Percentiles rank a stretch among this genome's conserved stretches.
Evolutionary conservation across 2,888 invertebrate genomes (phyloP).

Genomic region (Notodonta ziczac): DNA sequence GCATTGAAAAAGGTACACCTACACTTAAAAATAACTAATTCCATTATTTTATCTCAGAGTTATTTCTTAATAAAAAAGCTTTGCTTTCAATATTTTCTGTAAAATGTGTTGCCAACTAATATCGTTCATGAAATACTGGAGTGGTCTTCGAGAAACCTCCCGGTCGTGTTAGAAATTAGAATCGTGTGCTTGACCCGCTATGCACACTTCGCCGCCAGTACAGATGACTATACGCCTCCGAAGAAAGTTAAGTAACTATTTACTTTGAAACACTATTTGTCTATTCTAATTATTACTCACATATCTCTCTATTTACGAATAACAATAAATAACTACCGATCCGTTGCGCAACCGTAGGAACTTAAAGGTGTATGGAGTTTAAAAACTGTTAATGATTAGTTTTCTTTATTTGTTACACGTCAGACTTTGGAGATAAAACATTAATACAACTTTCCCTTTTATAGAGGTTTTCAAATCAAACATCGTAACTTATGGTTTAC

Average conservation of each 20-base stretch:
- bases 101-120: background rate
- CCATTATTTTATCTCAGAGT: too few species aligned
- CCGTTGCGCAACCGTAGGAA: conserved; percentile 5
- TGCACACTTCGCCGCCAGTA: conserved; percentile 21
- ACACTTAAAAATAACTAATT: too few species aligned
- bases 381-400: conserved; percentile 9
- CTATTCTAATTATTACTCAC: conserved; percentile 16
- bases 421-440: conserved; percentile 3
- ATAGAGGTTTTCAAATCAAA: conserved; percentile 10
- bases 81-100: too few species aligned
- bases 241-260: background rate
- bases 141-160: conserved; percentile 41
- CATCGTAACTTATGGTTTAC: conserved; percentile 11
- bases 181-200: conserved; percentile 43
- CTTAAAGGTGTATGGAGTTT: conserved; percentile 7
- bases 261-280: background rate
- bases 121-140: background rate
- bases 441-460: conserved; percentile 10
- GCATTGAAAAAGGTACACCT: too few species aligned
- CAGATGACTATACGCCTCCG: background rate
- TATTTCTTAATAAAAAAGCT: too few species aligned
- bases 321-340: background rate
- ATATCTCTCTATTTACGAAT: conserved; percentile 2
- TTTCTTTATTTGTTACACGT: conserved; percentile 8
- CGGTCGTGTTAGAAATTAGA: conserved; percentile 40